Percentiles rank a stretch among this genome's conserved stretches.
phyloP scores from a whole-genome alignment of 2,797 vertebrate species.

The Tapirus indicus region DNA sequence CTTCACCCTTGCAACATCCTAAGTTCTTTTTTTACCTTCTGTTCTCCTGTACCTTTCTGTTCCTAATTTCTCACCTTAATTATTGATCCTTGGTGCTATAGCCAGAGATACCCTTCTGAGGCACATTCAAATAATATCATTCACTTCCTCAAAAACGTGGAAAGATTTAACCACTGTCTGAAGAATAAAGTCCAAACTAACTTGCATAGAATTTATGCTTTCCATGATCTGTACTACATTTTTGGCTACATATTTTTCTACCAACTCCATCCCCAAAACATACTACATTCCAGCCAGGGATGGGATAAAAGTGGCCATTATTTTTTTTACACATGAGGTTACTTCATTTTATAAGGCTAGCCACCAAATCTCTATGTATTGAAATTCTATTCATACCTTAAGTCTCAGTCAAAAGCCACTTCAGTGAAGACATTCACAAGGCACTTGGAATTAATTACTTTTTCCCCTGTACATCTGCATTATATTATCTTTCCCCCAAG shows the following conservation, averaged over 20 bases:
- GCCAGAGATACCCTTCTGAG: background rate
- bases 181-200: slow-evolving; percentile 33
- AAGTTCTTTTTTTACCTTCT: background rate
- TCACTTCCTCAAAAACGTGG: background rate
- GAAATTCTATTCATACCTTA: slow-evolving; percentile 36
- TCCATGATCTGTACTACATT: background rate
- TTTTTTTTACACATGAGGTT: slow-evolving; percentile 16
- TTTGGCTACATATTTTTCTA: slow-evolving; percentile 13
- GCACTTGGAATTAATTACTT: slow-evolving; percentile 12
- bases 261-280: background rate
- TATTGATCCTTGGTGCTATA: background rate
- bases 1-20: background rate
- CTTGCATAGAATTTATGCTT: background rate
- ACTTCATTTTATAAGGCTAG: background rate
- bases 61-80: background rate
- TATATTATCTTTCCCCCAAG: background rate
- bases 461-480: background rate
- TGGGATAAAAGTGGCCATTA: background rate
- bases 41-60: background rate
- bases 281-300: background rate
- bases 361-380: background rate
- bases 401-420: background rate
- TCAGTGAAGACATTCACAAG: slow-evolving; percentile 5
- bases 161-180: background rate
- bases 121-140: background rate